Percentiles rank a stretch among this genome's conserved stretches.
phyloP scores from a whole-genome alignment of 2,113 vertebrate species.

The Bungarus multicinctus region DNA sequence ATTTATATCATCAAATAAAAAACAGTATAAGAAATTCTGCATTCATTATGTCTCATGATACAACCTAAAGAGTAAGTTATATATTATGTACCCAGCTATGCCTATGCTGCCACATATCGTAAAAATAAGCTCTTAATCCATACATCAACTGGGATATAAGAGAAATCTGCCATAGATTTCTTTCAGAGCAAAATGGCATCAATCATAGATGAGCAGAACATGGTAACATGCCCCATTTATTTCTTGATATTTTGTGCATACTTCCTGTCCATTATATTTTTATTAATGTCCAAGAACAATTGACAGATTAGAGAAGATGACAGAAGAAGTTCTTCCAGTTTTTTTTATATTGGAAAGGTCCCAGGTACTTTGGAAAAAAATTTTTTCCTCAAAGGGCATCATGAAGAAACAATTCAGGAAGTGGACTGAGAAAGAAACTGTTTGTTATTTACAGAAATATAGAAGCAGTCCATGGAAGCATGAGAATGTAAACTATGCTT shows the following conservation, averaged over 20 bases:
- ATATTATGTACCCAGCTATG: not conserved
- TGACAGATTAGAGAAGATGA: not conserved
- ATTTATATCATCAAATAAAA: not conserved
- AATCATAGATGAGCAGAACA: not conserved
- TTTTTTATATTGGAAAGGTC: not conserved
- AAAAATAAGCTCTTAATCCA: not conserved
- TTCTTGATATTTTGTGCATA: not conserved
- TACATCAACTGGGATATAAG: not conserved
- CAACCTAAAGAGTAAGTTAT: not conserved
- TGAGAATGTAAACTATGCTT: not conserved
- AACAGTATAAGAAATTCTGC: not conserved
- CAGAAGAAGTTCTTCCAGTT: not conserved
- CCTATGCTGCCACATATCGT: not conserved
- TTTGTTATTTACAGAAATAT: not conserved
- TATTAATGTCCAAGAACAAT: not conserved
- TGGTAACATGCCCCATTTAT: not conserved
- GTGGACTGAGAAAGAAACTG: not conserved
- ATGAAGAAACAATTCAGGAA: not conserved
- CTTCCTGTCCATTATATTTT: not conserved
- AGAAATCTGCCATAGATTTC: not conserved
- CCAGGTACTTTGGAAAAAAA: not conserved
- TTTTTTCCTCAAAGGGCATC: not conserved
- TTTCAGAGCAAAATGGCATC: not conserved
- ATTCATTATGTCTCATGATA: not conserved
- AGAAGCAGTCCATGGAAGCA: not conserved